Evolutionary conservation across 2,888 invertebrate species (phyloP).

Genomic region (Philopedon plagiatum): DNA sequence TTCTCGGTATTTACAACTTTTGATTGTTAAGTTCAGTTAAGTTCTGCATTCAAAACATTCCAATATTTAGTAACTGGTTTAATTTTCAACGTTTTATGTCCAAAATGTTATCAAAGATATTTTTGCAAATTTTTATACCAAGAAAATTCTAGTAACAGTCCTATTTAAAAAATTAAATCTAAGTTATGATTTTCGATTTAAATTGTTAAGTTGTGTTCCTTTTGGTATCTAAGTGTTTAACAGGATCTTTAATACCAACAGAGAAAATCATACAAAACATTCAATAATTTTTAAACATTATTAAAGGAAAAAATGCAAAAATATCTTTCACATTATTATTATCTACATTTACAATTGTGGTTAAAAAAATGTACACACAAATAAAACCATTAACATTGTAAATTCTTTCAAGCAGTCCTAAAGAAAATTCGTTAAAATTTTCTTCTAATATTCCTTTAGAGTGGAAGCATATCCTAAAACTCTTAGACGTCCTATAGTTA

Average conservation of each 20-base stretch:
- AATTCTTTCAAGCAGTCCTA: constrained; percentile 47
- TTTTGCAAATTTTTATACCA: constrained; percentile 19
- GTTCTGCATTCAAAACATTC: not conserved
- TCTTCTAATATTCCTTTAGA: constrained; percentile 45
- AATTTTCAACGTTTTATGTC: not conserved
- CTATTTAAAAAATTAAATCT: too few relatives aligned
- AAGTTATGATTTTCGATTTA: too few relatives aligned
- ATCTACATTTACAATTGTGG: not conserved
- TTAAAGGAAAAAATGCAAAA: not conserved
- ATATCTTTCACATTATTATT: not conserved
- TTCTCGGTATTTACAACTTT: constrained; percentile 26
- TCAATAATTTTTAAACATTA: constrained; percentile 12
- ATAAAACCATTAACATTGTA: constrained; percentile 20
- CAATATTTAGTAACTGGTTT: not conserved
- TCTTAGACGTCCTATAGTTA: constrained; percentile 10
- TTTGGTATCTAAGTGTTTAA: too few relatives aligned
- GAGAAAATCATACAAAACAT: too few relatives aligned
- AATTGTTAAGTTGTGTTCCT: too few relatives aligned
- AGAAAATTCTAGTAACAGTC: too few relatives aligned
- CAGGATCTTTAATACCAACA: not conserved
- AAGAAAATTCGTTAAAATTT: constrained; percentile 33
- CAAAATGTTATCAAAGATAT: not conserved
- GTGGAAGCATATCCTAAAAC: constrained; percentile 28
- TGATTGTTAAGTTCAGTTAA: constrained; percentile 22
- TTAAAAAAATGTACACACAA: constrained; percentile 4